phyloP scores from a whole-genome alignment of 2,113 vertebrate species.

The Anguilla japonica region DNA sequence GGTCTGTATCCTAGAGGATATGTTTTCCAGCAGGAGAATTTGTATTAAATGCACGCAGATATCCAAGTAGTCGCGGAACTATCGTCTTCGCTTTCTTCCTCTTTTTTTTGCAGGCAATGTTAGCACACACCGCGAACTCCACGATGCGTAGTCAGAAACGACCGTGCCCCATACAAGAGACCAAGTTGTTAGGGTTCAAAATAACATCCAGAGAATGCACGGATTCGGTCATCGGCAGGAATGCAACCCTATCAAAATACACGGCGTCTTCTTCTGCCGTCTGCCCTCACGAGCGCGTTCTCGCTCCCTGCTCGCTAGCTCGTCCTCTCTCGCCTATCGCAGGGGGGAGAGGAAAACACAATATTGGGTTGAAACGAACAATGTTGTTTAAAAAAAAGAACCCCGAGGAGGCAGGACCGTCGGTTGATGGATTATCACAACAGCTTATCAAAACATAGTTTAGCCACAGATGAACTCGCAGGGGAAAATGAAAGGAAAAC shows the following conservation, averaged over 20 bases:
- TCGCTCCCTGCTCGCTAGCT: conserved; percentile 54
- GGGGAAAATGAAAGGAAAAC: neutral
- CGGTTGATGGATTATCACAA: conserved; percentile 57
- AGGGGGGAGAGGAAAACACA: conserved; percentile 44
- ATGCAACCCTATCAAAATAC: conserved; percentile 45
- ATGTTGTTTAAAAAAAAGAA: conserved; percentile 36
- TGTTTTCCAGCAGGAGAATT: conserved; percentile 40
- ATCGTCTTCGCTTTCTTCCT: conserved; percentile 36
- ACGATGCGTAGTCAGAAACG: conserved; percentile 34
- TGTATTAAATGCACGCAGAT: conserved; percentile 48
- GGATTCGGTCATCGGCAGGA: conserved; percentile 43
- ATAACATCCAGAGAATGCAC: conserved; percentile 38
- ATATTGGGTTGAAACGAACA: conserved; percentile 39
- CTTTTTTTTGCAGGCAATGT: neutral
- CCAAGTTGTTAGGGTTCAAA: conserved; percentile 50
- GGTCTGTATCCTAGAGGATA: conserved; percentile 44
- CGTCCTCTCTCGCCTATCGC: conserved; percentile 35
- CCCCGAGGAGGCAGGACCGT: conserved; percentile 54
- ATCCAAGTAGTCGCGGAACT: conserved; percentile 41
- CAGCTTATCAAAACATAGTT: conserved; percentile 61
- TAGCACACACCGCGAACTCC: conserved; percentile 33
- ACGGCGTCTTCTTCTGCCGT: conserved; percentile 44
- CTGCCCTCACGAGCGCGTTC: conserved; percentile 47
- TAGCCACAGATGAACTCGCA: conserved; percentile 35
- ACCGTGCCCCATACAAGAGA: conserved; percentile 47